These are phyloP conservation scores for Coremacera marginata DNA, from an alignment of 2,888 invertebrate genomes.

Conservation along the genomic window DNA sequence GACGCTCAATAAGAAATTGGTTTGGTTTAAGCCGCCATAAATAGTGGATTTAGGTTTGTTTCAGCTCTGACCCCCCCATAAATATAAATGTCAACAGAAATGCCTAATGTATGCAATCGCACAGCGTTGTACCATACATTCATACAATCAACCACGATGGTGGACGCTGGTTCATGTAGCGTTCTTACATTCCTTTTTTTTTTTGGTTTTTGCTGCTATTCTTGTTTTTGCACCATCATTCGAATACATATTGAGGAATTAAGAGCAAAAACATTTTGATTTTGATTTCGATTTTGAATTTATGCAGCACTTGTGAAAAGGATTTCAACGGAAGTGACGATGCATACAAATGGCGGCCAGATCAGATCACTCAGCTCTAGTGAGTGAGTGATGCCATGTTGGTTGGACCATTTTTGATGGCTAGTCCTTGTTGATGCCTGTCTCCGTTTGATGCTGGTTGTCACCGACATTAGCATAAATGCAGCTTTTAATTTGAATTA, in stretches of 20 bases:
- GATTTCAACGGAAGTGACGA: slow-evolving; percentile 42
- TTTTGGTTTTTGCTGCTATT: not conserved
- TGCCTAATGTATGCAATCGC: not conserved
- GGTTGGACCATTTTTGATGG: not conserved
- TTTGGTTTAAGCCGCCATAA: no score
- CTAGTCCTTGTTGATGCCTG: not conserved
- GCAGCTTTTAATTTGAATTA: slow-evolving; percentile 44
- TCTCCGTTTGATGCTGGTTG: not conserved
- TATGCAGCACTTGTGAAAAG: slow-evolving; percentile 24
- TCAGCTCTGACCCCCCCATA: no score
- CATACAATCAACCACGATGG: not conserved
- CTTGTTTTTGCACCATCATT: not conserved
- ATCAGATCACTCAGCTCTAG: not conserved
- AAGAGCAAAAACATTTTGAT: slow-evolving; percentile 25
- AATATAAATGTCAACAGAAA: not conserved
- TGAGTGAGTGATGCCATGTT: no score
- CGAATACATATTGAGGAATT: not conserved
- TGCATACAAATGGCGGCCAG: slow-evolving; percentile 41
- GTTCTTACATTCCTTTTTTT: not conserved
- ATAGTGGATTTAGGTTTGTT: no score
- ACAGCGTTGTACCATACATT: not conserved
- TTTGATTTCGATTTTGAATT: slow-evolving; percentile 10
- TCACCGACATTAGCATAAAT: slow-evolving; percentile 43
- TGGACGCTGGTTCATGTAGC: not conserved
- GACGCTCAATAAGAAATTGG: no score